Evolutionary conservation across 2,888 invertebrate species (phyloP).

Genomic region (Plagodis dolabraria): DNA sequence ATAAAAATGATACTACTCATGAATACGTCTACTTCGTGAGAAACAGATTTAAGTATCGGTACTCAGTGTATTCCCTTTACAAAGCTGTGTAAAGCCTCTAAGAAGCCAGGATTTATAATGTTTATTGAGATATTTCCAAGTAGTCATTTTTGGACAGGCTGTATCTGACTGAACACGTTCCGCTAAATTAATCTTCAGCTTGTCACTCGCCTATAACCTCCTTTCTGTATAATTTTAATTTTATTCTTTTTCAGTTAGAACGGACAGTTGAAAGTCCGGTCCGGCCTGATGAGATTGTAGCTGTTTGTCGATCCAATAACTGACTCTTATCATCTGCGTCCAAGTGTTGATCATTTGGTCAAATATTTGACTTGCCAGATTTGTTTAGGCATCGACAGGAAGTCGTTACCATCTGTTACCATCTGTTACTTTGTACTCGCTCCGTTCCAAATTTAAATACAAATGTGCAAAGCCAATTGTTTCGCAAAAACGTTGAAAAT

Average conservation of each 20-base stretch:
- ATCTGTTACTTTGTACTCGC: conserved; percentile 22
- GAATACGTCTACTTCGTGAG: no score
- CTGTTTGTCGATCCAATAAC: conserved; percentile 63
- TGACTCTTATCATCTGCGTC: conserved; percentile 46
- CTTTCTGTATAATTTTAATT: neutral
- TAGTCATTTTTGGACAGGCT: no score
- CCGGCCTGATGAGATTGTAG: conserved; percentile 45
- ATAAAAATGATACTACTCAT: no score
- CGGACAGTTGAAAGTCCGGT: conserved; percentile 5
- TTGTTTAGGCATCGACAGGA: conserved; percentile 31
- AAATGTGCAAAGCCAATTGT: conserved; percentile 16
- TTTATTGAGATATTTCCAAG: no score
- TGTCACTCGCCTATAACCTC: no score
- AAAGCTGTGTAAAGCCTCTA: no score
- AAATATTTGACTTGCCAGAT: conserved; percentile 40
- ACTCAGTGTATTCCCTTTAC: no score
- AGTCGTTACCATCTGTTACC: conserved; percentile 23
- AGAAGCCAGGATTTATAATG: no score
- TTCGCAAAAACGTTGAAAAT: neutral
- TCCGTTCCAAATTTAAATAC: conserved; percentile 3
- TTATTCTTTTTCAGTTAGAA: conserved; percentile 1
- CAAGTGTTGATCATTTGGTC: conserved; percentile 46
- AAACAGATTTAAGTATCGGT: no score
- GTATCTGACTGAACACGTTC: no score
- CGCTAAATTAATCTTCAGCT: no score